Percentiles rank a stretch among this genome's conserved stretches.
Evolutionary conservation across 2,113 vertebrate species (phyloP).

Genomic region (Myiagra hebetior): DNA sequence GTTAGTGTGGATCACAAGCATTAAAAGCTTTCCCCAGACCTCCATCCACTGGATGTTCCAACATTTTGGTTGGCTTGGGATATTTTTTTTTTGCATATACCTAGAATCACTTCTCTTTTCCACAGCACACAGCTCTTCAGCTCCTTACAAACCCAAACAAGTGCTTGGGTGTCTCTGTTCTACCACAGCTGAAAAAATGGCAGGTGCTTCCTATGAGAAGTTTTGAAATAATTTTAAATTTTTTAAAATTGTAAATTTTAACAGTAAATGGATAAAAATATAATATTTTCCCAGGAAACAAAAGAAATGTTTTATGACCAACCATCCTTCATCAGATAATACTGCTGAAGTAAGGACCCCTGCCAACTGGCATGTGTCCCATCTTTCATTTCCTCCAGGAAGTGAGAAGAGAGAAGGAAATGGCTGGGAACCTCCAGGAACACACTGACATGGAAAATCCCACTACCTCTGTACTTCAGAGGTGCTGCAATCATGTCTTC

Average conservation of each 20-base stretch:
- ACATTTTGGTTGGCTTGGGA: neutral
- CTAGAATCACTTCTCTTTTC: neutral
- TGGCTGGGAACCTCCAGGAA: neutral
- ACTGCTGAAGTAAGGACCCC: neutral
- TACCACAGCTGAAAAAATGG: neutral
- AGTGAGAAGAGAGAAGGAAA: neutral
- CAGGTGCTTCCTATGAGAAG: neutral
- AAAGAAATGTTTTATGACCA: neutral
- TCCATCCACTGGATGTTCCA: neutral
- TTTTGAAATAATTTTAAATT: neutral
- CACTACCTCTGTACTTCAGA: neutral
- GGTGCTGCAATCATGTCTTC: neutral
- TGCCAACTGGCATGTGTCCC: neutral
- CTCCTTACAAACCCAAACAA: neutral
- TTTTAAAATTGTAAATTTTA: neutral
- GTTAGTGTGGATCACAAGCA: neutral
- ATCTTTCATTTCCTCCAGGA: constrained; percentile 21
- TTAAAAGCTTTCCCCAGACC: neutral
- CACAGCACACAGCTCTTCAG: neutral
- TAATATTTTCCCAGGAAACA: neutral
- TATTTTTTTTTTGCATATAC: neutral
- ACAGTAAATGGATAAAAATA: neutral
- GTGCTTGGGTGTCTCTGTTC: neutral
- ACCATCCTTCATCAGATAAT: neutral
- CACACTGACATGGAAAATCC: neutral